A percentile compares a stretch with the other conserved stretches of the same genome.
Evolutionary conservation across 2,888 invertebrate species (phyloP).

Genomic region (Pheosia tremula): DNA sequence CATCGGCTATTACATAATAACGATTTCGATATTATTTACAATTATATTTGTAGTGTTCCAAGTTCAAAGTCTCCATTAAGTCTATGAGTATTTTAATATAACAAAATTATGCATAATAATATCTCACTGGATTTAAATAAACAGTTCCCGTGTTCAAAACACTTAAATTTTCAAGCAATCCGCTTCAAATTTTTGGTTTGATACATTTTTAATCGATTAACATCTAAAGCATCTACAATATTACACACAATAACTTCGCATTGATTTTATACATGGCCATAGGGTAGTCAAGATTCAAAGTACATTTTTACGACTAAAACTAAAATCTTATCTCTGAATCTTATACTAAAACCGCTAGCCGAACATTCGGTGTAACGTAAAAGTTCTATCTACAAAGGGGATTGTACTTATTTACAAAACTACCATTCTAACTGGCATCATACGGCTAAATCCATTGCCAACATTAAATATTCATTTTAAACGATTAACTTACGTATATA

Average conservation of each 20-base stretch:
- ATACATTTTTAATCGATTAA: slow-evolving; percentile 71
- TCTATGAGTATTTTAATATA: slow-evolving; percentile 77
- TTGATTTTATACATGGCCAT: slow-evolving; percentile 75
- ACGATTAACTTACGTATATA: slow-evolving; percentile 54
- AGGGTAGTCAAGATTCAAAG: slow-evolving; percentile 62
- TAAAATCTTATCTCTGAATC: slow-evolving; percentile 50
- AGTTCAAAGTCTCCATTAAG: slow-evolving; percentile 42
- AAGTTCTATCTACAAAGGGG: slow-evolving; percentile 66
- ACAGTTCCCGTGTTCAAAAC: slow-evolving; percentile 78
- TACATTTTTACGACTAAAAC: slow-evolving; percentile 39
- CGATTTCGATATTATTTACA: no score
- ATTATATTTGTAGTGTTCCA: no score
- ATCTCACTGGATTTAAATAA: slow-evolving; percentile 71
- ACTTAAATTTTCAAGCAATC: slow-evolving; percentile 82
- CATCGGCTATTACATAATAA: neutral
- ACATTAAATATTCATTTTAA: slow-evolving; percentile 29
- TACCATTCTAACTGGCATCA: slow-evolving; percentile 19
- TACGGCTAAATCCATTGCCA: slow-evolving; percentile 17
- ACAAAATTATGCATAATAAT: slow-evolving; percentile 61
- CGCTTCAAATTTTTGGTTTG: slow-evolving; percentile 83
- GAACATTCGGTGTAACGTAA: slow-evolving; percentile 34
- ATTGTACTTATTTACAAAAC: slow-evolving; percentile 59
- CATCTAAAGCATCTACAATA: slow-evolving; percentile 61
- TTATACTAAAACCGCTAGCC: slow-evolving; percentile 47
- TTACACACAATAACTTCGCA: slow-evolving; percentile 39